Evolutionary conservation across 2,113 vertebrate genomes (phyloP).

Genomic region (Channa maculata): DNA sequence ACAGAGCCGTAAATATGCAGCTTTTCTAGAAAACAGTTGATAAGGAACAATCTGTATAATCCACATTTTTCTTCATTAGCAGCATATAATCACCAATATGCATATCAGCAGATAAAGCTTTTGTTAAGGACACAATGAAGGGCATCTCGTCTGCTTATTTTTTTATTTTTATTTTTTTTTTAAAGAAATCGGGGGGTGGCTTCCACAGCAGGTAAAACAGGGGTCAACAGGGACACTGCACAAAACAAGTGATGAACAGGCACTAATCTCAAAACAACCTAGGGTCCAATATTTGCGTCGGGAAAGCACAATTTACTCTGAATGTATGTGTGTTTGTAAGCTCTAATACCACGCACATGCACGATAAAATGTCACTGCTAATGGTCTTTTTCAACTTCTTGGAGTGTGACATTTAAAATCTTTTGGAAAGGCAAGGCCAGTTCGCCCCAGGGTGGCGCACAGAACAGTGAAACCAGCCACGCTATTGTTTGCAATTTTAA

Average conservation of each 20-base stretch:
- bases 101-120: not conserved
- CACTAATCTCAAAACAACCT: slow-evolving; percentile 46
- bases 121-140: not conserved
- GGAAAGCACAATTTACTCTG: slow-evolving; percentile 32
- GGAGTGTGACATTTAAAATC: slow-evolving; percentile 78
- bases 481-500: slow-evolving; percentile 74
- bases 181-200: not conserved
- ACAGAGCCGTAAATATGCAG: not conserved
- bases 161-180: no score
- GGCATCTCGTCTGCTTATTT: not conserved
- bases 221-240: slow-evolving; percentile 8
- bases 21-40: not conserved
- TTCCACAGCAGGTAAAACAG: slow-evolving; percentile 6
- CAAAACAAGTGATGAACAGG: slow-evolving; percentile 40
- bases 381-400: slow-evolving; percentile 72
- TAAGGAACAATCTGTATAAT: not conserved
- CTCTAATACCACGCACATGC: slow-evolving; percentile 44
- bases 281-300: slow-evolving; percentile 43
- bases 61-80: not conserved
- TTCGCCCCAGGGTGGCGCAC: slow-evolving; percentile 47
- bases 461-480: slow-evolving; percentile 53
- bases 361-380: slow-evolving; percentile 76
- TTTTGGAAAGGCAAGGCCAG: slow-evolving; percentile 59
- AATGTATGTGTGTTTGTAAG: slow-evolving; percentile 39
- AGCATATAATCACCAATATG: not conserved